These are phyloP conservation scores for Leptobrachium leishanense DNA, from an alignment of 2,113 vertebrate genomes.

Conservation along the genomic window DNA sequence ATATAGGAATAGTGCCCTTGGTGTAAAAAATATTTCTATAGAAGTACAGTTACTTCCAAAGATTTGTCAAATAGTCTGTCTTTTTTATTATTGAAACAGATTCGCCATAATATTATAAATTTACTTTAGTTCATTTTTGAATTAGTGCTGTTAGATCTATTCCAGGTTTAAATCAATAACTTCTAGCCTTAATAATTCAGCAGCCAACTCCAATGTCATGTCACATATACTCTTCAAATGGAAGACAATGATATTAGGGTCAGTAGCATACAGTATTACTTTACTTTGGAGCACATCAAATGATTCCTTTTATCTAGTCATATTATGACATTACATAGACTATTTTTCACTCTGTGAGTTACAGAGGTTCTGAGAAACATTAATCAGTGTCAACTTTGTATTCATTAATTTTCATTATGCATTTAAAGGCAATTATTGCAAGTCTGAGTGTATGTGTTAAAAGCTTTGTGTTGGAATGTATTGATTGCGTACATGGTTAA, in stretches of 20 bases:
- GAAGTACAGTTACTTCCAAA: no score
- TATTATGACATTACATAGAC: not conserved
- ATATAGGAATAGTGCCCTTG: no score
- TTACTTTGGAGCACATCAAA: not conserved
- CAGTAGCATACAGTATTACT: not conserved
- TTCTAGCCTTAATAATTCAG: not conserved
- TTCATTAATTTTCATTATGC: constrained; percentile 4
- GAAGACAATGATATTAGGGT: not conserved
- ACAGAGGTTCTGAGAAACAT: not conserved
- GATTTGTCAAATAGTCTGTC: no score
- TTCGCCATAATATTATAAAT: not conserved
- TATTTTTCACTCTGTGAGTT: not conserved
- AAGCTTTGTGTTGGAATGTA: not conserved
- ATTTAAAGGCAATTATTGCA: constrained; percentile 6
- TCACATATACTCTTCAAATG: not conserved
- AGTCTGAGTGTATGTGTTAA: constrained; percentile 4
- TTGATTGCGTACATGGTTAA: not conserved
- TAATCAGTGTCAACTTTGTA: constrained; percentile 16
- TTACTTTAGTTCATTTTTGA: not conserved
- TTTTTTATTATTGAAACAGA: not conserved
- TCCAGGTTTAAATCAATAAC: not conserved
- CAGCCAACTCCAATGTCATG: not conserved
- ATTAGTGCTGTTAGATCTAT: not conserved
- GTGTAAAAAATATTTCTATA: no score
- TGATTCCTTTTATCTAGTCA: not conserved